Base-by-base conservation (phyloP, 1,140 invertebrate species). In the Heliconius eleuchia region DNA sequence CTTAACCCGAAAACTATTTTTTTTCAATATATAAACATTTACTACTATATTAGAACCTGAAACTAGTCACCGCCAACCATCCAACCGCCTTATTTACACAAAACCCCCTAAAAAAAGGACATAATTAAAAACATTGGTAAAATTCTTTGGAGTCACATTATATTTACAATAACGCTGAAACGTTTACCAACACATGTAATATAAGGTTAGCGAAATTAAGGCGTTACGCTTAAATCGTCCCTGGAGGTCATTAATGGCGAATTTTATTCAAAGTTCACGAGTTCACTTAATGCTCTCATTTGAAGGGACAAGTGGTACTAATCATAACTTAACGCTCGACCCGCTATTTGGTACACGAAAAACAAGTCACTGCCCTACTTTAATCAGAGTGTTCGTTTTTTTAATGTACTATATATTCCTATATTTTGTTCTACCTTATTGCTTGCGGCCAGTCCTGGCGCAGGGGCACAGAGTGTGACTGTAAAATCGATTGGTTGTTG, bases 211-310 rank as follows among this genome's bases (percentile, higher is more conserved):
- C 30, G 30, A 19, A 77, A 77, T 77, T 77, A 77, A 71, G 50
- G 50, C 46, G 19, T 55, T 72, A 71, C 76, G 70, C 46, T 77
- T 77, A 77, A 77, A 77, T 77, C 6, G 19, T 37, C 76, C 76
- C 46, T 13, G 19, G 42, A 55, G 76, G 30, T 72, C 70, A 46
- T 52, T 71, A 72, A 72, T 72, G 71, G 70, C 5, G 27, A 55
- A n/a, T 77, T 71, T 77, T 77, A 76, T 76, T 34, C 70, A 27
- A 30, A 52, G 66, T 72, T 72, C 27, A 23, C 76, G 42, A 77
- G 66, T 46, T 23, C 70, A 72, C 46, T 77, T 77, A 77, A 72
- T 72, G 71, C n/a, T 66, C 46, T 77, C 76, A 71, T 77, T 77
- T 77, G 37, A 37, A 50, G 76, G 70, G 76, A 77, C 76, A 77